These are phyloP conservation scores for Sphinx pinastri DNA, from an alignment of 2,888 invertebrate genomes.

Conservation along the genomic window DNA sequence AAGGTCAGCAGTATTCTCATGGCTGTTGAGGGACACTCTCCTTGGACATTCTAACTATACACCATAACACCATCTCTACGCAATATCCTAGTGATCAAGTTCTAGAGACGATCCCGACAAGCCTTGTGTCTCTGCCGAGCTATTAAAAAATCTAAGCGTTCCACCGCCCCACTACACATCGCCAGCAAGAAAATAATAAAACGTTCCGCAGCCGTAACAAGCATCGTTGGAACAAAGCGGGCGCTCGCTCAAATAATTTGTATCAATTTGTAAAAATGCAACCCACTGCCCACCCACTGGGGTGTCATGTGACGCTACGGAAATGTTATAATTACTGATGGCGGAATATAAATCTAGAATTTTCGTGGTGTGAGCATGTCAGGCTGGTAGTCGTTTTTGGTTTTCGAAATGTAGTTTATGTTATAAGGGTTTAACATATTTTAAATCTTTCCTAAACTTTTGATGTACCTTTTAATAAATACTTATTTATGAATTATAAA, in stretches of 20 bases:
- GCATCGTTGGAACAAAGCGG: constrained; percentile 83
- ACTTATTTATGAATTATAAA: too few relatives aligned
- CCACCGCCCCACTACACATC: constrained; percentile 44
- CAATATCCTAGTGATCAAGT: neutral
- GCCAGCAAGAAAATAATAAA: constrained; percentile 74
- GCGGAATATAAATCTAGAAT: constrained; percentile 7
- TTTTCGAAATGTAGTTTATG: too few relatives aligned
- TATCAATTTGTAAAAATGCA: constrained; percentile 85
- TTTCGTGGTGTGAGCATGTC: neutral
- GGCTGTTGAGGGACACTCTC: too few relatives aligned
- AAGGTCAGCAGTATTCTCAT: too few relatives aligned
- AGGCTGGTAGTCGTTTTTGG: too few relatives aligned
- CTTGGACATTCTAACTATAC: too few relatives aligned
- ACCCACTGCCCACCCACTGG: constrained; percentile 55
- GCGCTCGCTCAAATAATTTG: constrained; percentile 83
- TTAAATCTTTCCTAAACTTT: too few relatives aligned
- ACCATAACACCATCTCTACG: too few relatives aligned
- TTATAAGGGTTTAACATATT: too few relatives aligned
- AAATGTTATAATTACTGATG: constrained; percentile 26
- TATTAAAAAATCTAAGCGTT: constrained; percentile 35
- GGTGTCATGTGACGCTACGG: constrained; percentile 39
- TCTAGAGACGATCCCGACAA: too few relatives aligned
- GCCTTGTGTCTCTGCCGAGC: too few relatives aligned
- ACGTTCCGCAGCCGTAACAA: constrained; percentile 82
- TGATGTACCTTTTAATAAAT: too few relatives aligned